Evolutionary conservation across 2,888 invertebrate species (phyloP), one percentile per base, ranked within the genome.

Genomic region (Nasonia oneida): DNA sequence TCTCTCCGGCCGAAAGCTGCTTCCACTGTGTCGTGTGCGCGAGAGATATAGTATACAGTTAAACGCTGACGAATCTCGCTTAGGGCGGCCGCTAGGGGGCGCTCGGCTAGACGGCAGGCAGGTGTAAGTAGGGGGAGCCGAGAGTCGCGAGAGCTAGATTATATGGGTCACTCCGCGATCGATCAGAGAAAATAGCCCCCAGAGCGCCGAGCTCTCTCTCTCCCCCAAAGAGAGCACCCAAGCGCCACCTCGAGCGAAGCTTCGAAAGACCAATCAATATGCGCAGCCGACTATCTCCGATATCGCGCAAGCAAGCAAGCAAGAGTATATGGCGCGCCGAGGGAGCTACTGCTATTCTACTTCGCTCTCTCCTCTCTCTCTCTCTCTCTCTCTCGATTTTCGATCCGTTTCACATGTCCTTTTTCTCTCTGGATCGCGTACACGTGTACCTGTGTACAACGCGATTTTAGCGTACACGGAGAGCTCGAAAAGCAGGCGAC

Each of bases 81-180:
- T 61, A n/a, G 15, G 37, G 70, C 47, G 42, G 70, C 18, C 67
- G 80, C 71, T 3, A 33, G 70, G 50, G 80, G 70, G 64, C 67
- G 80, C 80, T 80, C 50, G 33, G 12, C 33, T 10, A 53, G 39
- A 18, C 33, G 50, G 29, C 33, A 47, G 8, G 79, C 79, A n/a
- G 33, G n/a, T 33, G n/a, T 18, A 23, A 8, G n/a, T 29, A n/a
- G n/a, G 12, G 42, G 10, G 80, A 47, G 8, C 61, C 10, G 75
- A 47, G 47, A 47, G 18, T 37, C 18, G 67, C 87, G 87, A 87
- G 86, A 88, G 92, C 57, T 61, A 61, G n/a, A n/a, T 61, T 61
- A 93, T 93, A 92, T 93, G 92, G 93, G 93, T 93, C 93, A 93
- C 92, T 92, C 90, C 88, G 89, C 92, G 93, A 93, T 93, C 93